These are phyloP conservation scores for Hassar affinis DNA, from an alignment of 2,113 vertebrate genomes.

Conservation along the genomic window DNA sequence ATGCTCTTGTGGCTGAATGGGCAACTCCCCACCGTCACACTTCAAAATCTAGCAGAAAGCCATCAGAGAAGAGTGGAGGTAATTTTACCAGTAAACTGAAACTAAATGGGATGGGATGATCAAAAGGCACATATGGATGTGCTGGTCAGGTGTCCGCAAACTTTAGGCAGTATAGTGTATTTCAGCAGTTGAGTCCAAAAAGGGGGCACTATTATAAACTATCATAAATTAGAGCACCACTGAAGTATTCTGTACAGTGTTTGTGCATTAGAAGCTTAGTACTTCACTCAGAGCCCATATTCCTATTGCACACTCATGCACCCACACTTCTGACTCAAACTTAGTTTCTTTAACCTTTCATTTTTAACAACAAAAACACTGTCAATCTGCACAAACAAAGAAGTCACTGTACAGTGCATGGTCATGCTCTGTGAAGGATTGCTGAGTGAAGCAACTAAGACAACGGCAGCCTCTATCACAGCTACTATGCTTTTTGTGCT, in stretches of 20 bases:
- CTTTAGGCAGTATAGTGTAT: conserved; percentile 29
- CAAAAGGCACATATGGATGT: background rate
- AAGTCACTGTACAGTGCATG: background rate
- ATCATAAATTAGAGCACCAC: conserved; percentile 64
- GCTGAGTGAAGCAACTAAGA: background rate
- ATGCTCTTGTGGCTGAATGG: background rate
- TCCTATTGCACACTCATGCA: background rate
- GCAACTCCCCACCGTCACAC: background rate
- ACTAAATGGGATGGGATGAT: background rate
- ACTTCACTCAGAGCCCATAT: background rate
- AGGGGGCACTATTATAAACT: conserved; percentile 53
- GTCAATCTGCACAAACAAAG: background rate
- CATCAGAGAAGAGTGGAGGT: background rate
- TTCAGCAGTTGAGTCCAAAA: conserved; percentile 72
- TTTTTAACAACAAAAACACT: background rate
- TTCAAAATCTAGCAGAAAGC: background rate
- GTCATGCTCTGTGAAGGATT: background rate
- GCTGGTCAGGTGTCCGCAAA: background rate
- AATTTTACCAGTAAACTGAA: background rate
- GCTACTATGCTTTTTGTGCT: background rate
- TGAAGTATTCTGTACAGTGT: conserved; percentile 58
- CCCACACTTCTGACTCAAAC: no score
- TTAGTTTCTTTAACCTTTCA: background rate
- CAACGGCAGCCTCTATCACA: background rate
- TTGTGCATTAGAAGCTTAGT: background rate